A percentile compares a stretch with the other conserved stretches of the same genome.
Conservation (phyloP, 2,888 invertebrate genomes). For the Papilio protenor region DNA sequence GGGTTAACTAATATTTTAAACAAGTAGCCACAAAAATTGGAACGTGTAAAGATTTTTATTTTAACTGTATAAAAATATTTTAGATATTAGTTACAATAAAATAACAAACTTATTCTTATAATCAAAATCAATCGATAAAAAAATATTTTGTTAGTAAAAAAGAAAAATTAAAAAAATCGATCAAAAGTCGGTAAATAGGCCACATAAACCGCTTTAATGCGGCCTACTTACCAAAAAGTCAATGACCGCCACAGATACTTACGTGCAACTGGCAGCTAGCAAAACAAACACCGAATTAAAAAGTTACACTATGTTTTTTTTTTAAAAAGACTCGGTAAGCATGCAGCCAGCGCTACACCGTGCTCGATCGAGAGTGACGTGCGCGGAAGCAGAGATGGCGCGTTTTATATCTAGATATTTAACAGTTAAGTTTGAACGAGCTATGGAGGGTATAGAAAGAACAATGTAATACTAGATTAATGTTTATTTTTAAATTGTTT, state of each 20-base stretch:
- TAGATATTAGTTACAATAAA: not conserved
- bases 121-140: not conserved
- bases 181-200: constrained; percentile 47
- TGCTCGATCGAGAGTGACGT: constrained; percentile 76
- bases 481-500: constrained; percentile 45
- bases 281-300: constrained; percentile 64
- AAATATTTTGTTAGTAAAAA: constrained; percentile 17
- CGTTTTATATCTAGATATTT: constrained; percentile 78
- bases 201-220: constrained; percentile 52
- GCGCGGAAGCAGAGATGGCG: constrained; percentile 71
- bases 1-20: constrained; percentile 28
- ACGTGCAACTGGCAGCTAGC: constrained; percentile 60
- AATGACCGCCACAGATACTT: constrained; percentile 63
- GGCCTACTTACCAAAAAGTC: constrained; percentile 66
- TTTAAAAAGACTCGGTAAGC: constrained; percentile 59
- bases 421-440: constrained; percentile 79
- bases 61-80: not conserved
- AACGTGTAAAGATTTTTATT: not conserved
- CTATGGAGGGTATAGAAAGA: constrained; percentile 62
- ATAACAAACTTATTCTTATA: not conserved
- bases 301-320: constrained; percentile 52
- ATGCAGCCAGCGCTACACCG: constrained; percentile 66
- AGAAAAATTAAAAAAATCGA: not conserved
- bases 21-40: constrained; percentile 17
- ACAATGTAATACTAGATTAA: constrained; percentile 45